Percentiles rank a stretch among this genome's conserved stretches.
phyloP scores from a whole-genome alignment of 2,888 invertebrate species.

The Lathronympha strigana region DNA sequence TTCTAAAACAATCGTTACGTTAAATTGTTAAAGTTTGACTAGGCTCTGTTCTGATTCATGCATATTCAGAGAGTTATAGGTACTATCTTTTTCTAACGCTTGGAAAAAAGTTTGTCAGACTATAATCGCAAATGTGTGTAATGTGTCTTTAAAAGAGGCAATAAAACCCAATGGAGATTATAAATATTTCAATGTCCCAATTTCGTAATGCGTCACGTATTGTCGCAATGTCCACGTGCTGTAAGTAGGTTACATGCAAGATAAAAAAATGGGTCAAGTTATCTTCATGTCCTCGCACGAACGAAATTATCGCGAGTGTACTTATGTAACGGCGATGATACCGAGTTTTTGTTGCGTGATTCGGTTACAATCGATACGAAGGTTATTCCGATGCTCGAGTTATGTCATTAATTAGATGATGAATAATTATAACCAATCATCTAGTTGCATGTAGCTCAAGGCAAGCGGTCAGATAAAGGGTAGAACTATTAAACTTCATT shows the following conservation, averaged over 20 bases:
- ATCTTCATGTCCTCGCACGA: constrained; percentile 81
- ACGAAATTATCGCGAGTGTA: constrained; percentile 71
- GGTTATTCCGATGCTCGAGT: not conserved
- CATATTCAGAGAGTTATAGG: no score
- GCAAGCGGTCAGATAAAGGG: not conserved
- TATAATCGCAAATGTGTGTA: constrained; percentile 9
- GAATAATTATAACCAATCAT: not conserved
- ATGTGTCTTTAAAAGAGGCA: constrained; percentile 12
- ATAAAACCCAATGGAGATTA: constrained; percentile 30
- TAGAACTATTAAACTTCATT: not conserved
- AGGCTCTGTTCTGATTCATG: no score
- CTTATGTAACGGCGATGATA: constrained; percentile 63
- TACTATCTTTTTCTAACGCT: no score
- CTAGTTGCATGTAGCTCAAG: constrained; percentile 7
- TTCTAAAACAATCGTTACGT: constrained; percentile 1
- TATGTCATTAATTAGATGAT: constrained; percentile 25
- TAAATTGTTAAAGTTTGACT: not conserved
- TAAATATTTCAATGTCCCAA: constrained; percentile 31
- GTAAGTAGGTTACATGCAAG: constrained; percentile 78
- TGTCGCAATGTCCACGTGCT: constrained; percentile 54
- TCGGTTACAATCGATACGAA: constrained; percentile 15
- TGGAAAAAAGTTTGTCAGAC: no score
- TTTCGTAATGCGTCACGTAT: constrained; percentile 36
- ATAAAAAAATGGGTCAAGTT: constrained; percentile 84
- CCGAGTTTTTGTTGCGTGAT: constrained; percentile 36